Percentiles rank a stretch among this genome's conserved stretches.
Evolutionary conservation across 1,140 invertebrate genomes (phyloP).

Genomic region (Notospermus geniculatus): DNA sequence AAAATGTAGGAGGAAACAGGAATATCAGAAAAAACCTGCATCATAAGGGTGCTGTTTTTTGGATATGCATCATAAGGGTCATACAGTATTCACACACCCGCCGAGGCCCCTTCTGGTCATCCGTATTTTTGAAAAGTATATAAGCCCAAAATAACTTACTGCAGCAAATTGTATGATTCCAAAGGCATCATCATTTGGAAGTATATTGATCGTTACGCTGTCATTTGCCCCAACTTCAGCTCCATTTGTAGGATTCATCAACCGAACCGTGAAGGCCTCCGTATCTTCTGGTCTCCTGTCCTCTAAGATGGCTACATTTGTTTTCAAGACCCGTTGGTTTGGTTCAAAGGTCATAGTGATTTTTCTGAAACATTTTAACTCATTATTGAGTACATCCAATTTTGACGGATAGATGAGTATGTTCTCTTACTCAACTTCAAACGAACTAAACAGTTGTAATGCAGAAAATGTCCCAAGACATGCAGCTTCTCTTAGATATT

Average conservation of each 20-base stretch:
- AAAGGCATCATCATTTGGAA: constrained; percentile 52
- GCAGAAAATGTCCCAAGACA: too few species aligned
- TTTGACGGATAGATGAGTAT: too few species aligned
- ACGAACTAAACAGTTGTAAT: not conserved
- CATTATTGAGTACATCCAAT: too few species aligned
- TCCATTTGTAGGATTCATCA: constrained; percentile 35
- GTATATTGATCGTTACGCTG: constrained; percentile 37
- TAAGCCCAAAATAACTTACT: too few species aligned
- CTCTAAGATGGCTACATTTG: constrained; percentile 36
- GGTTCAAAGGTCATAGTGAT: constrained; percentile 44
- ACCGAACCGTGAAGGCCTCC: constrained; percentile 42
- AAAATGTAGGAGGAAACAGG: too few species aligned
- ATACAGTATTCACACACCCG: too few species aligned
- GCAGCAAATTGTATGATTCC: constrained; percentile 46
- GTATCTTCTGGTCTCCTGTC: constrained; percentile 47
- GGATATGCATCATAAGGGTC: too few species aligned
- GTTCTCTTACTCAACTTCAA: too few species aligned
- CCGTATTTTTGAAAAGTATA: too few species aligned
- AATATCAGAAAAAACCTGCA: too few species aligned
- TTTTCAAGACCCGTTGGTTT: constrained; percentile 28
- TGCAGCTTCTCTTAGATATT: not conserved
- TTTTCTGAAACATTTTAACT: constrained; percentile 38
- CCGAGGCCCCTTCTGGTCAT: too few species aligned
- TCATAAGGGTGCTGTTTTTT: too few species aligned
- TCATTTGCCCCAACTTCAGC: constrained; percentile 39